These are phyloP conservation scores for Cuculus canorus DNA, from an alignment of 2,797 vertebrate genomes.

Conservation along the genomic window DNA sequence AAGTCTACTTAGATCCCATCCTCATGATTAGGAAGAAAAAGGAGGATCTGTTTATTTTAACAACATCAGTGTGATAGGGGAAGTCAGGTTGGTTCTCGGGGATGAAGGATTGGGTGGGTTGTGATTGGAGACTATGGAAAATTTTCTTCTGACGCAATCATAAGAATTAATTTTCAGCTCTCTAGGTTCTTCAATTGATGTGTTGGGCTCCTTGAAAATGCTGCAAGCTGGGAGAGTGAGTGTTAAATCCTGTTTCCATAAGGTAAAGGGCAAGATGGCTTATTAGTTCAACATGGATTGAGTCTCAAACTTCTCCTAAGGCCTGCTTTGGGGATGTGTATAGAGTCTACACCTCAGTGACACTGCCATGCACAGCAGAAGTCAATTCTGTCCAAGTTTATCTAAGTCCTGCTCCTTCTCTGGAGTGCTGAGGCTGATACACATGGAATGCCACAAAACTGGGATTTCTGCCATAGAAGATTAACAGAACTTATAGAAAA, in stretches of 20 bases:
- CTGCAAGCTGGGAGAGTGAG: background rate
- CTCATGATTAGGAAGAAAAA: too few relatives aligned
- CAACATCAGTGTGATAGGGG: background rate
- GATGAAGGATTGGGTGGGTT: background rate
- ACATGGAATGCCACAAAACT: background rate
- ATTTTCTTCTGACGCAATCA: background rate
- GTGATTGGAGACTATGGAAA: background rate
- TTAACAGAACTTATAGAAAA: background rate
- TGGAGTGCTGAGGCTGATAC: background rate
- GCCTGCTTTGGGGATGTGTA: rapidly evolving
- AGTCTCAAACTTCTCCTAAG: background rate
- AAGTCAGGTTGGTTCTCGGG: background rate
- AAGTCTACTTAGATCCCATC: background rate
- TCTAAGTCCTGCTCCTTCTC: background rate
- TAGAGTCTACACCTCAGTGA: rapidly evolving
- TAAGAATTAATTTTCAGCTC: background rate
- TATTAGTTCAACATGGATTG: background rate
- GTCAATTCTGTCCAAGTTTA: background rate
- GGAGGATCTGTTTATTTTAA: background rate
- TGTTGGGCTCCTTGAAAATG: background rate
- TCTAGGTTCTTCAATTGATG: background rate
- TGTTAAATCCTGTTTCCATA: background rate
- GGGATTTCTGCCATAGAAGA: background rate
- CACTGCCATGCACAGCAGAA: background rate
- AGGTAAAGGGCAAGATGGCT: background rate